phyloP scores from a whole-genome alignment of 2,113 vertebrate genomes.

The Melanerpes formicivorus region DNA sequence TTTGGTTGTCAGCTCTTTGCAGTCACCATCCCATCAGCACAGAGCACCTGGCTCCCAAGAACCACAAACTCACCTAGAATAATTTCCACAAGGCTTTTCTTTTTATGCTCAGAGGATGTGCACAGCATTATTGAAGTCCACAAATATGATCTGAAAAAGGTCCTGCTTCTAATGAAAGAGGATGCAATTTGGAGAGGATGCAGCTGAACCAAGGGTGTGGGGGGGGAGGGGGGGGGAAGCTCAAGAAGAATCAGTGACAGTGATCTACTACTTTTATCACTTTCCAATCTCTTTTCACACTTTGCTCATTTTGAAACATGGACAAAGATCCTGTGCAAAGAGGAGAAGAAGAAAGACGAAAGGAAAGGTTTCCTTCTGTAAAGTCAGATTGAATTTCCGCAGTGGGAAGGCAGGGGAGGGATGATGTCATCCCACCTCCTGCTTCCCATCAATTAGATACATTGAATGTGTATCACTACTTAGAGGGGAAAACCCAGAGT shows the following conservation, averaged over 20 bases:
- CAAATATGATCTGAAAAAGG: neutral
- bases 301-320: neutral
- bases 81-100: neutral
- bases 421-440: conserved; percentile 33
- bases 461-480: neutral
- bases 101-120: neutral
- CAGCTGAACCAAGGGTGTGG: neutral
- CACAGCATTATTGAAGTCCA: neutral
- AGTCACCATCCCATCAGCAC: neutral
- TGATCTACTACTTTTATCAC: neutral
- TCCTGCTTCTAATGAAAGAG: conserved; percentile 12
- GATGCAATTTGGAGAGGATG: neutral
- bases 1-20: neutral
- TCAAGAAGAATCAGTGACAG: neutral
- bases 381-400: neutral
- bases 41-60: neutral
- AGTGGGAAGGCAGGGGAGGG: neutral
- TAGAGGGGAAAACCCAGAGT: neutral
- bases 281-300: neutral
- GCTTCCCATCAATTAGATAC: conserved; percentile 12
- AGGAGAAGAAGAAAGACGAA: neutral
- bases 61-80: neutral
- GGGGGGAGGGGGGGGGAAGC: neutral
- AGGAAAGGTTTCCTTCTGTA: neutral
- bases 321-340: neutral